phyloP scores from a whole-genome alignment of 2,113 vertebrate species.

The Spea bombifrons region DNA sequence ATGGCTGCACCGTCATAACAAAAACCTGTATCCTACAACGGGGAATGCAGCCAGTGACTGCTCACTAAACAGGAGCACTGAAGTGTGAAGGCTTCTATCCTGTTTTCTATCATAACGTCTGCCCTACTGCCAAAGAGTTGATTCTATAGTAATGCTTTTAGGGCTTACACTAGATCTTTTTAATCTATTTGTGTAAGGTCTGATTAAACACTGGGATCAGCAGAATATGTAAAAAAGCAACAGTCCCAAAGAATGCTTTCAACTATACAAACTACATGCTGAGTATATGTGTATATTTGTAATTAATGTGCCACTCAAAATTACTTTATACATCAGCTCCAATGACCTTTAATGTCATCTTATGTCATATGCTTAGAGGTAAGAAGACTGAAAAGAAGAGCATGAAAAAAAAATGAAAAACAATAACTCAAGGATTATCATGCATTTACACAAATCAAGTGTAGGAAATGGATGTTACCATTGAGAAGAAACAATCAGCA shows the following conservation, averaged over 20 bases:
- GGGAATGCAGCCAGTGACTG: conserved; percentile 35
- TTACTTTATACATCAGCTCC: too few species aligned
- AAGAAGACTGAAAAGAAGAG: too few species aligned
- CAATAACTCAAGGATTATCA: too few species aligned
- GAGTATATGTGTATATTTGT: not conserved
- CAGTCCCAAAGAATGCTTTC: not conserved
- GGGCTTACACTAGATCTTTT: conserved; percentile 14
- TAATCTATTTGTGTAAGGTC: conserved; percentile 23
- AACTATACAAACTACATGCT: not conserved
- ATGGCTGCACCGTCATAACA: conserved; percentile 43
- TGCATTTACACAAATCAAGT: too few species aligned
- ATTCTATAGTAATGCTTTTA: conserved; percentile 20
- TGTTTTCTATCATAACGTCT: conserved; percentile 30
- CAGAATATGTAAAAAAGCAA: conserved; percentile 5
- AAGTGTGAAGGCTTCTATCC: conserved; percentile 26
- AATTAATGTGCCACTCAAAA: not conserved
- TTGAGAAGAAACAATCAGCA: too few species aligned
- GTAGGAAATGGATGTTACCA: too few species aligned
- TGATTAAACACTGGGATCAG: not conserved
- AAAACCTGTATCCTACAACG: conserved; percentile 43
- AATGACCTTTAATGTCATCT: too few species aligned
- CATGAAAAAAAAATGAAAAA: too few species aligned
- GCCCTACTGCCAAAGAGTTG: conserved; percentile 4
- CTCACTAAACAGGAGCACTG: conserved; percentile 38
- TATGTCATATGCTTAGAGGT: too few species aligned